These are phyloP conservation scores for Urocyon cinereoargenteus DNA, from an alignment of 2,797 vertebrate genomes.

Conservation along the genomic window DNA sequence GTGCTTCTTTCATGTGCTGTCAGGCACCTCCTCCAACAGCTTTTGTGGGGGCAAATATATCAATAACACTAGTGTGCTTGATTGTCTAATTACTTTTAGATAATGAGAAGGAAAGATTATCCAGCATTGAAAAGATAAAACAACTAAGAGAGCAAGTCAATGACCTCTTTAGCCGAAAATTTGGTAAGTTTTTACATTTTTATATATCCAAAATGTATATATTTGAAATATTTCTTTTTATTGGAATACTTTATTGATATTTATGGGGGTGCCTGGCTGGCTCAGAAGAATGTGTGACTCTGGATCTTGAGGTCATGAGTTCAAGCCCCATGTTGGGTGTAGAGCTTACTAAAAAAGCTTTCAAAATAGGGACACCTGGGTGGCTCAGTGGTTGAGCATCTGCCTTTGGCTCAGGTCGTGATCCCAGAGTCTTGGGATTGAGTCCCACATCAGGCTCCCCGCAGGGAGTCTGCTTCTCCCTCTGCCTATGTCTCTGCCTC, in stretches of 20 bases:
- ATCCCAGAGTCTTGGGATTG: no score
- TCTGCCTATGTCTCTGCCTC: no score
- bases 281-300: background rate
- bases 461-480: no score
- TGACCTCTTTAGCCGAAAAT: conserved; percentile 90
- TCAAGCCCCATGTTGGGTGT: background rate
- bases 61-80: background rate
- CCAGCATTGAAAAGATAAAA: conserved; percentile 87
- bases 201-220: background rate
- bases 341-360: background rate
- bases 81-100: conserved; percentile 79
- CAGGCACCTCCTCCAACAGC: background rate
- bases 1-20: background rate
- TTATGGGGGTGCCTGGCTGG: background rate
- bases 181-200: conserved; percentile 86
- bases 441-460: no score
- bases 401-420: no score
- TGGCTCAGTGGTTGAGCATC: no score
- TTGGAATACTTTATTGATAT: background rate
- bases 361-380: no score
- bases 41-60: background rate
- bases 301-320: background rate
- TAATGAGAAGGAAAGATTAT: conserved; percentile 85
- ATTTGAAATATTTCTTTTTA: conserved; percentile 11
- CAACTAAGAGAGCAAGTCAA: conserved; percentile 91